These are phyloP conservation scores for Lepidocyrtinus sp. DNA, from an alignment of 2,888 invertebrate species.

Conservation along the genomic window DNA sequence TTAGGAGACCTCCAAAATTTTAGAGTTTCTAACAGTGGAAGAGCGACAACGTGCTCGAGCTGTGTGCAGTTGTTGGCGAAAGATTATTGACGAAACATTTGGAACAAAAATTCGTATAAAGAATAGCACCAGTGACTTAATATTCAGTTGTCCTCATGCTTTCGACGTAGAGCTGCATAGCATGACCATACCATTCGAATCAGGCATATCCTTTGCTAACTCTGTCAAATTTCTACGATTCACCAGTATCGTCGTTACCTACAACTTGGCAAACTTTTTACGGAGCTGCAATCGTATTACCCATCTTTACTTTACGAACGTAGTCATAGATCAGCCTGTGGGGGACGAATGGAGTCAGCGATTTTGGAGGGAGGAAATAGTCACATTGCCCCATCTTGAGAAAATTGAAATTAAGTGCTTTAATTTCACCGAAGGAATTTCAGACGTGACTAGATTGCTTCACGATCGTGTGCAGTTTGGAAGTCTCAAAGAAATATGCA, in stretches of 20 bases:
- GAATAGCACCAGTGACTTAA: constrained; percentile 62
- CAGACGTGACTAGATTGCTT: constrained; percentile 60
- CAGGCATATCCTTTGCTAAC: constrained; percentile 56
- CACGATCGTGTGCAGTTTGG: constrained; percentile 53
- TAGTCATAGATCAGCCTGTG: constrained; percentile 64
- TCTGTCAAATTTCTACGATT: constrained; percentile 57
- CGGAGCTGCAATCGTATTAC: constrained; percentile 49
- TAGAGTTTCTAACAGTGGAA: constrained; percentile 47
- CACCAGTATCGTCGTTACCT: constrained; percentile 65
- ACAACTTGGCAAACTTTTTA: constrained; percentile 65
- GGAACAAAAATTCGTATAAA: constrained; percentile 63
- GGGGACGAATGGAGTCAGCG: constrained; percentile 55
- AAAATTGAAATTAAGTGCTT: constrained; percentile 64
- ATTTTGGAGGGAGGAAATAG: constrained; percentile 46
- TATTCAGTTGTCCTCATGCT: constrained; percentile 50
- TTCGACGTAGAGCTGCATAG: constrained; percentile 63
- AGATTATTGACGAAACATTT: constrained; percentile 60
- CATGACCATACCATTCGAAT: constrained; percentile 65
- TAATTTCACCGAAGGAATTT: constrained; percentile 62
- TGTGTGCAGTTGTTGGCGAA: constrained; percentile 59
- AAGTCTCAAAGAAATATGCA: constrained; percentile 51
- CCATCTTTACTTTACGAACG: constrained; percentile 55
- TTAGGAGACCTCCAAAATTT: constrained; percentile 55
- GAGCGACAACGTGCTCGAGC: constrained; percentile 59
- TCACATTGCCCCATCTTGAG: constrained; percentile 49